A percentile compares a stretch with the other conserved stretches of the same genome.
phyloP scores from a whole-genome alignment of 1,140 invertebrate species.

The Vanessa tameamea region DNA sequence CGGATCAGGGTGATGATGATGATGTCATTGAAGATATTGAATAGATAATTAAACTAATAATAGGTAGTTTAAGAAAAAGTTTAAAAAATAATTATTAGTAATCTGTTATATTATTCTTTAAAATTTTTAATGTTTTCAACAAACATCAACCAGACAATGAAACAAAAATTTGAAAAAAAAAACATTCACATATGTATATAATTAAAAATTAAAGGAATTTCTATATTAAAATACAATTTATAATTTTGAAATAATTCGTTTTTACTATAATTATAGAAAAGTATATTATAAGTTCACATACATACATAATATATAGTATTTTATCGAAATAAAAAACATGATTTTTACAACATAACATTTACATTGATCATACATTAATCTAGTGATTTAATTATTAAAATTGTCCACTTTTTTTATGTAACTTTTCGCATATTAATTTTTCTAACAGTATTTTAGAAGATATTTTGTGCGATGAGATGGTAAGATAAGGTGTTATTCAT shows the following conservation, averaged over 20 bases:
- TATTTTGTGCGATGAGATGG: constrained; percentile 2
- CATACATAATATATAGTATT: constrained; percentile 25
- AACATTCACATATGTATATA: too few species aligned
- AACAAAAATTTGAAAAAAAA: too few species aligned
- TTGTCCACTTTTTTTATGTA: constrained; percentile 9
- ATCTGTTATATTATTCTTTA: not conserved
- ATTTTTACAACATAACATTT: constrained; percentile 58
- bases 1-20: constrained; percentile 56
- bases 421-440: not conserved
- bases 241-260: too few species aligned
- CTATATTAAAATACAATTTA: too few species aligned
- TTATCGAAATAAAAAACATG: constrained; percentile 63
- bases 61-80: not conserved
- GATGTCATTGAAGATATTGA: constrained; percentile 1
- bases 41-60: not conserved
- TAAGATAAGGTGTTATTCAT: not conserved
- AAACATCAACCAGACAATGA: too few species aligned
- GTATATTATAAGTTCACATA: not conserved
- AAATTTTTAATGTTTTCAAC: not conserved
- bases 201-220: too few species aligned
- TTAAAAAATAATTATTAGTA: not conserved
- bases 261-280: not conserved
- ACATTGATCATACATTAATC: constrained; percentile 24
- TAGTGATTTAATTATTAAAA: constrained; percentile 6
- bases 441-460: constrained; percentile 1